phyloP scores from a whole-genome alignment of 2,888 invertebrate genomes.

The Mythimna albipuncta region DNA sequence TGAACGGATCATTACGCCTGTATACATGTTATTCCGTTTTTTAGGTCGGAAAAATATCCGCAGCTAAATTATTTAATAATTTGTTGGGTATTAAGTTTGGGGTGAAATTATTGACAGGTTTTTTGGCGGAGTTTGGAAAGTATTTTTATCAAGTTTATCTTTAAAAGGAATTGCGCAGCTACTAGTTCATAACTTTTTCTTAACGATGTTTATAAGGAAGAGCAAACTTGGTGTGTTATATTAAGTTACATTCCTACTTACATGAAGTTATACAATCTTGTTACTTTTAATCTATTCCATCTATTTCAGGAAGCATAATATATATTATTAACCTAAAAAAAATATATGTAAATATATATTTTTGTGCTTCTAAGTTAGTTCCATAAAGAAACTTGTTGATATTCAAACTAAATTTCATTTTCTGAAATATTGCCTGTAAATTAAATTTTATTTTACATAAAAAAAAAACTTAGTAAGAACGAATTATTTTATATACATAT shows the following conservation, averaged over 20 bases:
- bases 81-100: constrained; percentile 50
- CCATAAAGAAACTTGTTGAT: too few species aligned
- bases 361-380: too few species aligned
- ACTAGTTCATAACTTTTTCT: neutral
- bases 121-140: constrained; percentile 16
- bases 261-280: too few species aligned
- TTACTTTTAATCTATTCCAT: too few species aligned
- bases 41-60: constrained; percentile 72
- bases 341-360: too few species aligned
- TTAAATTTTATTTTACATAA: too few species aligned
- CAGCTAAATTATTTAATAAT: constrained; percentile 58
- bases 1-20: constrained; percentile 81
- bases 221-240: neutral
- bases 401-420: too few species aligned
- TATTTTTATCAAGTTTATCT: constrained; percentile 18
- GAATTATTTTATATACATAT: neutral
- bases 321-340: too few species aligned
- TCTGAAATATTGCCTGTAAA: too few species aligned
- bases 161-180: neutral
- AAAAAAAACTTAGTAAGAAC: neutral
- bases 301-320: too few species aligned
- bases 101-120: constrained; percentile 44
- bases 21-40: constrained; percentile 74
- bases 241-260: too few species aligned
- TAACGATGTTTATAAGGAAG: too few species aligned